Evolutionary conservation across 37 sponge, comb jelly and placozoan genomes (phyloP), one percentile per base, ranked within the genome.

Genomic region (Ianthella basta): DNA sequence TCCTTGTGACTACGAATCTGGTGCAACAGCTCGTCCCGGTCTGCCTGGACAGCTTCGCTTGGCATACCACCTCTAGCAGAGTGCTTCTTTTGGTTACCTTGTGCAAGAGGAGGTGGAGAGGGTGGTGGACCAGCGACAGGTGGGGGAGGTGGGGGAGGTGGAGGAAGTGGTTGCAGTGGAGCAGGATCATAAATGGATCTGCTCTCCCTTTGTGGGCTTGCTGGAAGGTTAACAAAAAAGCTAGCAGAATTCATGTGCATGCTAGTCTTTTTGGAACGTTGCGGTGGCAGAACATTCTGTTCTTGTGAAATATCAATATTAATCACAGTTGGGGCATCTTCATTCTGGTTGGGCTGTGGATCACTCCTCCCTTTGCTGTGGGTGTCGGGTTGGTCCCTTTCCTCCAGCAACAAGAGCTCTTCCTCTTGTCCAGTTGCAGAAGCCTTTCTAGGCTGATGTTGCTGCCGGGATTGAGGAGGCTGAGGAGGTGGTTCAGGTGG

Each of bases 1-100:
- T 80, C 56, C 24, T 78, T 82, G 59, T 80, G 74, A 20, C 54
- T 79, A 79, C 67, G 86, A 55, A 92, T 92, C 57, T 92, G 79
- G 3, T 86, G 83, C 27, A 92, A 54, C 14, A 92, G 82, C 0
- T 68, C 56, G 55, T 88, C 89, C 79, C 84, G 29, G 14, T 50
- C n/a, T 4, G 20, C 60, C 60, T 78, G 70, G 2, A 80, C 81
- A 5, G 44, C 41, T 44, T 53, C 32, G 33, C 55, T 23, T 24
- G 16, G 56, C 5, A 5, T 50, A 25, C 14, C 50, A 44, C 50
- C 50, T 44, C 50, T 8, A 44, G 50, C 3, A 10, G 50, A 44
- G 50, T 8, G 50, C n/a, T 80, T 55, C 80, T 57, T 55, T 21
- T 56, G 24, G 19, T 56, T 16, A 80, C 55, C 29, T 56, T 57